Evolutionary conservation across 2,113 vertebrate species (phyloP).

Genomic region (Oenanthe oenanthe): DNA sequence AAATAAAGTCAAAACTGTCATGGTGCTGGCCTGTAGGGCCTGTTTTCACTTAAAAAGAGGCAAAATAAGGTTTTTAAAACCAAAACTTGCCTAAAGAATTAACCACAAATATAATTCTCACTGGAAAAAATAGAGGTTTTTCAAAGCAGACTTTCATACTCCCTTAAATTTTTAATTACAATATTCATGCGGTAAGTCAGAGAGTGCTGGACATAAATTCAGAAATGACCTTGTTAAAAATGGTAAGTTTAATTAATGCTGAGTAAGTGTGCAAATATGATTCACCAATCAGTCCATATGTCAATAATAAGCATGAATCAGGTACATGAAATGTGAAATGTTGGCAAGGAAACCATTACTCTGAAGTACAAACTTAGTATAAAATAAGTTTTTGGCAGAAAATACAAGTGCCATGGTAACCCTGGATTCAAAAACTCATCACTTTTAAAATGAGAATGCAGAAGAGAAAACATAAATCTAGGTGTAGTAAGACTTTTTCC

Average conservation of each 20-base stretch:
- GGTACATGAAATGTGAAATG: not conserved
- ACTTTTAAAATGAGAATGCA: not conserved
- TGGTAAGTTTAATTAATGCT: not conserved
- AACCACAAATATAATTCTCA: not conserved
- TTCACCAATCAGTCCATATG: not conserved
- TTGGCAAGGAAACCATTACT: not conserved
- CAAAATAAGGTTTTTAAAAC: not conserved
- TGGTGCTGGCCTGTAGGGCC: not conserved
- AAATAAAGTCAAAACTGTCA: not conserved
- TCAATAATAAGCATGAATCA: not conserved
- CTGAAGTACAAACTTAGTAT: not conserved
- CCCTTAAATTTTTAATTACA: not conserved
- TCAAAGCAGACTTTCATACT: not conserved
- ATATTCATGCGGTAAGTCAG: not conserved
- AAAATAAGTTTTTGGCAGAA: not conserved
- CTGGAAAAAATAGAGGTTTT: not conserved
- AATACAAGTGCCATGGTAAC: not conserved
- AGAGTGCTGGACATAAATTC: not conserved
- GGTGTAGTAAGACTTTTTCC: not conserved
- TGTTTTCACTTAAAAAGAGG: not conserved
- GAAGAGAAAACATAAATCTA: not conserved
- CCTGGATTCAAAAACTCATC: not conserved
- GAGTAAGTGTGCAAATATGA: not conserved
- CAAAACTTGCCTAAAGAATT: not conserved
- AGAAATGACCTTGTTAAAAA: not conserved